Conservation (phyloP, 2,797 vertebrate genomes). For the Tragopan temminckii region DNA sequence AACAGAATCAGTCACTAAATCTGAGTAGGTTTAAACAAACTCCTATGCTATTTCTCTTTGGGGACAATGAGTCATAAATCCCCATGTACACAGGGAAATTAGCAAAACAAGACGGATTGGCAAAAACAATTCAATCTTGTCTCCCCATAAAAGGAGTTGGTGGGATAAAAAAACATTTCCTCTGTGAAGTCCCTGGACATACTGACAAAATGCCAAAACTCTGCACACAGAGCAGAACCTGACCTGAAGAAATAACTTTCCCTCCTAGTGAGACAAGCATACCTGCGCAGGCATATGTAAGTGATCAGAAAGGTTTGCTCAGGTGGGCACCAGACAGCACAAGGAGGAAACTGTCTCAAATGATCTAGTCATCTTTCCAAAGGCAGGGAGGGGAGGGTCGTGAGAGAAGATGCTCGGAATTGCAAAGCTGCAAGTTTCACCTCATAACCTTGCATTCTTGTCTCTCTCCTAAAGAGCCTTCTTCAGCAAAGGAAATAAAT, state of each 20-base stretch:
- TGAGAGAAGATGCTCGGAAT: not conserved
- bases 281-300: not conserved
- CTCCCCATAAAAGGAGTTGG: not conserved
- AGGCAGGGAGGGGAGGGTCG: not conserved
- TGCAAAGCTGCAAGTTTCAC: not conserved
- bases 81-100: constrained; percentile 47
- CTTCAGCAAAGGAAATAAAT: not conserved
- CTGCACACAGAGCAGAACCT: not conserved
- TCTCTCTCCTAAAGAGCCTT: not conserved
- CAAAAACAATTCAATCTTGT: constrained; percentile 55
- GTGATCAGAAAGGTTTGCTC: not conserved
- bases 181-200: not conserved
- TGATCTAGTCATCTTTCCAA: not conserved
- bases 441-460: not conserved
- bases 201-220: not conserved
- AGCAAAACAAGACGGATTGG: constrained; percentile 57
- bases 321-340: not conserved
- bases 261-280: not conserved
- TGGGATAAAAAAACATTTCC: constrained; percentile 15
- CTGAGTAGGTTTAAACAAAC: constrained; percentile 54
- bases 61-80: constrained; percentile 69
- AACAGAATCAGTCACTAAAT: constrained; percentile 53
- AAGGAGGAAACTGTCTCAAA: not conserved
- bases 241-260: not conserved
- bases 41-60: constrained; percentile 43